Conservation (phyloP, 2,888 invertebrate genomes). For the Incurvaria masculella region DNA sequence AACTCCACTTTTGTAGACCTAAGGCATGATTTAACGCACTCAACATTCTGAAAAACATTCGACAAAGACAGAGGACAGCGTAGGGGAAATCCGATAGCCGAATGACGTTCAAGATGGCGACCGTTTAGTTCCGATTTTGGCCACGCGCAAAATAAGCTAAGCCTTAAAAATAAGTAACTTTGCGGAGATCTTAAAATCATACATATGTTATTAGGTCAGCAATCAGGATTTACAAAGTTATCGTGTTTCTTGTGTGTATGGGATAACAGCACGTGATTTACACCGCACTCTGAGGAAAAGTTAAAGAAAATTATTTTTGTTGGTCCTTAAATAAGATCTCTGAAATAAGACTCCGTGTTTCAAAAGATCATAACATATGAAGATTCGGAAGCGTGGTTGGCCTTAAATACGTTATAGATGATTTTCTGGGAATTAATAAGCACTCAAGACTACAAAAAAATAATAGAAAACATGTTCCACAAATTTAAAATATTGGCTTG, state of each 20-base stretch:
- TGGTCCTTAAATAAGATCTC: neutral
- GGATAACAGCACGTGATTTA: neutral
- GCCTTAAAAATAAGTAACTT: too few species aligned
- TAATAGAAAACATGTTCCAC: neutral
- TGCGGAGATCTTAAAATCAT: neutral
- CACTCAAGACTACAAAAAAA: conserved; percentile 1
- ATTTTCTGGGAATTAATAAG: conserved; percentile 2
- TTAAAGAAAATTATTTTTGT: neutral
- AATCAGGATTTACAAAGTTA: neutral
- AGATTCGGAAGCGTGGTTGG: neutral
- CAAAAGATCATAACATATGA: neutral
- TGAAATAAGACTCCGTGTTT: neutral
- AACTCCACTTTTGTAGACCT: too few species aligned
- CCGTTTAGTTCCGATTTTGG: too few species aligned
- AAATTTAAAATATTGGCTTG: conserved; percentile 2
- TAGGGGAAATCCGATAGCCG: too few species aligned
- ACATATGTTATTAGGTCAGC: neutral
- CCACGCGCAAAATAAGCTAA: too few species aligned
- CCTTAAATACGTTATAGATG: neutral
- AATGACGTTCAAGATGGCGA: too few species aligned
- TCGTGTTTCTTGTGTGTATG: neutral
- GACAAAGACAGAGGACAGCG: too few species aligned
- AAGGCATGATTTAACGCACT: too few species aligned
- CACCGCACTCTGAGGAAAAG: neutral
- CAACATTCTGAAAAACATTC: too few species aligned